Evolutionary conservation across 2,113 vertebrate species (phyloP).

Genomic region (Dromaius novaehollandiae): DNA sequence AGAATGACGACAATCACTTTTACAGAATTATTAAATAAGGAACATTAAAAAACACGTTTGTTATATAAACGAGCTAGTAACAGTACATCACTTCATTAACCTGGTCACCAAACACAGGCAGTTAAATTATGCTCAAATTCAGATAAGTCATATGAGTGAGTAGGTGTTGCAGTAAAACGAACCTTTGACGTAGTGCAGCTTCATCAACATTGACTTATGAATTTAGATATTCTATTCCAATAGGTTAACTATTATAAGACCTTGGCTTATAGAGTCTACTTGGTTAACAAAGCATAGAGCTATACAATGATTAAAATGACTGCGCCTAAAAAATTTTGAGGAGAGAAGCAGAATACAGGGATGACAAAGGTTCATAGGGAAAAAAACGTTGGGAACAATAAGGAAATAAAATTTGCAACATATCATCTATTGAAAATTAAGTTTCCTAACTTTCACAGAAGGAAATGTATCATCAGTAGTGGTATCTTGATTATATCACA

Average conservation of each 20-base stretch:
- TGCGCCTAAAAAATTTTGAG: not conserved
- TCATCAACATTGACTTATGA: not conserved
- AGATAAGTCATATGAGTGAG: not conserved
- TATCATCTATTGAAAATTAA: not conserved
- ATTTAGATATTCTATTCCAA: not conserved
- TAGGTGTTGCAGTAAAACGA: not conserved
- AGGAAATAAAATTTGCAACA: not conserved
- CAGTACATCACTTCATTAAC: not conserved
- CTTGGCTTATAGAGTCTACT: not conserved
- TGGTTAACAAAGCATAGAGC: not conserved
- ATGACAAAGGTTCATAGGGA: not conserved
- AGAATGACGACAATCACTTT: not conserved
- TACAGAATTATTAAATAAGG: not conserved
- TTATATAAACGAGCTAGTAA: not conserved
- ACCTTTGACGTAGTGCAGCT: not conserved
- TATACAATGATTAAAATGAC: not conserved
- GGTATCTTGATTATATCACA: not conserved
- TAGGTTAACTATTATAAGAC: not conserved
- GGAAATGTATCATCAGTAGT: not conserved
- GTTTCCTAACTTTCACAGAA: not conserved
- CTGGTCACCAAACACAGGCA: not conserved
- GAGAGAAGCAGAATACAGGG: not conserved
- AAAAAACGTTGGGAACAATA: not conserved
- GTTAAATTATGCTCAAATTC: no score
- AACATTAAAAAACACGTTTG: not conserved